Evolutionary conservation across 2,797 vertebrate species (phyloP), one percentile per base, ranked within the genome.

Genomic region (Acrossocheilus fasciatus): DNA sequence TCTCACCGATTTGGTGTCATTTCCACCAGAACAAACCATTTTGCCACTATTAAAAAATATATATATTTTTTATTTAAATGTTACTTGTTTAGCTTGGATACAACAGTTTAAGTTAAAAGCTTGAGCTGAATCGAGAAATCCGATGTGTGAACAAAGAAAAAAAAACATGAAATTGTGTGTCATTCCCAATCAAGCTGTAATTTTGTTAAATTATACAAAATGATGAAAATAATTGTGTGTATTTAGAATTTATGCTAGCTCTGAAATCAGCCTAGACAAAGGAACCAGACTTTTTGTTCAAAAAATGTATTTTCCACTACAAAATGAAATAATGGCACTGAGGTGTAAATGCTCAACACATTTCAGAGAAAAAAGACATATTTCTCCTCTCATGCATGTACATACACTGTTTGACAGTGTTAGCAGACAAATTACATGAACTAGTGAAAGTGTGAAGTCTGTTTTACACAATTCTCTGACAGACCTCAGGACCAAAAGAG

Each of bases 401-500:
- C 18, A 70, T 57, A 11, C 14, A 70, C n/a, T 20, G n/a, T 17
- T 18, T 10, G n/a, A 73, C 17, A 64, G 2, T 4, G 6, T 47
- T 52, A 52, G 52, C 6, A 47, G 17, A 74, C 20, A 64, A 62
- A 62, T 30, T 5, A 57, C 11, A 57, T 17, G 8, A 80, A 34
- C 26, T 47, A 66, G 15, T 36, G 3, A 20, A 6, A 50, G 12
- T 50, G 12, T 36, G 11, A 83, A 62, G 36, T 5, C 45, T 52
- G 12, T 69, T 50, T 68, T n/a, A 78, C 34, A 78, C 4, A 12
- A n/a, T 59, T n/a, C 2, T 41, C 36, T 15, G 75, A 76, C 47
- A 36, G 73, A 76, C 47, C 73, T 18, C 47, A 39, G 10, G 36
- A 43, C 81, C 52, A 74, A 73, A 83, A 66, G 17, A n/a, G 47